Conservation (phyloP, 2,797 vertebrate species). For the Molossus molossus region DNA sequence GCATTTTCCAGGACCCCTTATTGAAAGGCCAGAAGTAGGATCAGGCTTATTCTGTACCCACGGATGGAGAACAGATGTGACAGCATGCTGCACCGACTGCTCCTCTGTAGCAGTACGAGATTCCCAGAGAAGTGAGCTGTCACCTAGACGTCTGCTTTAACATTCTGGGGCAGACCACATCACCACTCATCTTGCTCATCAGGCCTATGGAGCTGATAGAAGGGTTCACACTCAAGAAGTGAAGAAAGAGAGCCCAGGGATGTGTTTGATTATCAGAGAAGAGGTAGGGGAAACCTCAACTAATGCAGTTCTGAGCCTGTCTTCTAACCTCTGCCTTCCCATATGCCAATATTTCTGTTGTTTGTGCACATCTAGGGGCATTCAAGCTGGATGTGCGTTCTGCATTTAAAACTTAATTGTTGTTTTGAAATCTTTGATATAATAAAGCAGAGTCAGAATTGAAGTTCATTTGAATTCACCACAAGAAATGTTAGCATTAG, state of each 20-base stretch:
- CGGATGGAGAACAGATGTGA: not conserved
- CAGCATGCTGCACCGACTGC: not conserved
- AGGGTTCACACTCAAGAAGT: not conserved
- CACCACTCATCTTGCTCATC: not conserved
- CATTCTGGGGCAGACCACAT: not conserved
- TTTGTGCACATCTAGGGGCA: not conserved
- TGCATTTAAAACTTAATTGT: not conserved
- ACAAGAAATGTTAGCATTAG: constrained; percentile 28
- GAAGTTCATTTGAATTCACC: constrained; percentile 42
- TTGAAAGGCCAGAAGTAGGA: not conserved
- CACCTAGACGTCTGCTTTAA: not conserved
- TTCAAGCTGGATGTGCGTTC: not conserved
- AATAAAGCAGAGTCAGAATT: not conserved
- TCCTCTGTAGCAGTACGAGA: not conserved
- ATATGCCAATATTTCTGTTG: not conserved
- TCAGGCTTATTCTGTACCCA: not conserved
- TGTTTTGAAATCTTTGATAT: constrained; percentile 35
- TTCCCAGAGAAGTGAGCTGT: not conserved
- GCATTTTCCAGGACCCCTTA: constrained; percentile 35
- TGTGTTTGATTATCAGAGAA: not conserved
- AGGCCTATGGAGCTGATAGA: not conserved
- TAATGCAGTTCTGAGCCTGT: not conserved
- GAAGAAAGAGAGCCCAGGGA: not conserved
- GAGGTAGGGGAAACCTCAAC: not conserved
- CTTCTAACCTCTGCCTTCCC: constrained; percentile 26